Conservation (phyloP, 1,140 invertebrate genomes). For the Aphaenogaster floridana region DNA sequence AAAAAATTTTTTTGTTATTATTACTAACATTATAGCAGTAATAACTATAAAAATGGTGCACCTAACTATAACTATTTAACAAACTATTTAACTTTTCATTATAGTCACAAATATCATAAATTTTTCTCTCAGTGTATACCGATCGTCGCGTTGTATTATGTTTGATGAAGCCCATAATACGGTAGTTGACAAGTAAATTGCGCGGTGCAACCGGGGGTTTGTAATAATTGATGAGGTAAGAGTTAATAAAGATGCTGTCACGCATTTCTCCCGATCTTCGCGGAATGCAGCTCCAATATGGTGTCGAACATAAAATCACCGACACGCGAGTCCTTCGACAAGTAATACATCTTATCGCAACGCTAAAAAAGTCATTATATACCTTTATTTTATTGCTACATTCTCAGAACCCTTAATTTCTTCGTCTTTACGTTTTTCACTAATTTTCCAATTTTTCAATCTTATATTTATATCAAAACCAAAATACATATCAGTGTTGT, state of each 20-base stretch:
- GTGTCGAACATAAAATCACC: constrained; percentile 12
- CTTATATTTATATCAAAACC: not conserved
- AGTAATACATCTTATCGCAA: not conserved
- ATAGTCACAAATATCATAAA: too few species aligned
- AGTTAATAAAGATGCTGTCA: constrained; percentile 45
- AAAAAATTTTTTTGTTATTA: too few species aligned
- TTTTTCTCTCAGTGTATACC: too few species aligned
- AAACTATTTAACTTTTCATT: too few species aligned
- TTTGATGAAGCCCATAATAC: not conserved
- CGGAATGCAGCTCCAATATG: not conserved
- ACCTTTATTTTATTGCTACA: not conserved
- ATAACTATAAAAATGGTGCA: too few species aligned
- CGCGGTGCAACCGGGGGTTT: not conserved
- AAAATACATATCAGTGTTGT: not conserved
- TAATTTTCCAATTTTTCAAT: not conserved
- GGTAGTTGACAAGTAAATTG: constrained; percentile 50
- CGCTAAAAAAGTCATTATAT: not conserved
- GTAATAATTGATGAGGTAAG: constrained; percentile 36
- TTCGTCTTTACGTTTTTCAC: not conserved
- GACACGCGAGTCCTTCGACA: not conserved
- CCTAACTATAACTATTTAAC: too few species aligned
- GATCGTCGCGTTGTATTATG: not conserved
- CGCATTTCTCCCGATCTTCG: not conserved
- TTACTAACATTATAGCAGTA: too few species aligned
- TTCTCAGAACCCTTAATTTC: not conserved